Evolutionary conservation across 1,140 invertebrate species (phyloP).

Genomic region (Heterodera carotae): DNA sequence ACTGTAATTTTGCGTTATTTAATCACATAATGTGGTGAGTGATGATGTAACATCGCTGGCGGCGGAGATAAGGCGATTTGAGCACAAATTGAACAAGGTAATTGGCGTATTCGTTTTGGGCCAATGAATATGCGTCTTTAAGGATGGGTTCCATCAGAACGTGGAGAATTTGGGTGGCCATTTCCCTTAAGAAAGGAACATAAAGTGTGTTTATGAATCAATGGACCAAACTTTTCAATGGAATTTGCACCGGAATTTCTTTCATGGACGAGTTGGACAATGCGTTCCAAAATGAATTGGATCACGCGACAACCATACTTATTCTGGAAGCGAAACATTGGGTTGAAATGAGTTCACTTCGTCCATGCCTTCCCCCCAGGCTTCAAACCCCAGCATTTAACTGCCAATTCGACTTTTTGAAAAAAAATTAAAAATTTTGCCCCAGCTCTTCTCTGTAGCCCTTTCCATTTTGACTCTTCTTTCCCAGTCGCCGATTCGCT

Average conservation of each 20-base stretch:
- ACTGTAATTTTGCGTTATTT: neutral
- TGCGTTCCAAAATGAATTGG: slow-evolving; percentile 32
- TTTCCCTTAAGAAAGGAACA: neutral
- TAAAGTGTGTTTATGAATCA: neutral
- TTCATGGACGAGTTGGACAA: slow-evolving; percentile 16
- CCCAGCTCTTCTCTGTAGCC: too few relatives aligned
- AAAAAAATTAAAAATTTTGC: too few relatives aligned
- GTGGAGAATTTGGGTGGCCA: slow-evolving; percentile 32
- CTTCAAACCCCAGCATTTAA: too few relatives aligned
- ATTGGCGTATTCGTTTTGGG: slow-evolving; percentile 45
- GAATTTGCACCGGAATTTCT: neutral
- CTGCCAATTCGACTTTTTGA: too few relatives aligned
- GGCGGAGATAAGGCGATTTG: slow-evolving; percentile 15
- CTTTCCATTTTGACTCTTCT: too few relatives aligned
- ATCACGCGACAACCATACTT: slow-evolving; percentile 47
- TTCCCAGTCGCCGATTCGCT: too few relatives aligned
- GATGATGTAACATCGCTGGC: slow-evolving; percentile 39
- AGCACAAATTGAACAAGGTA: slow-evolving; percentile 46
- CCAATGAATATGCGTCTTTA: slow-evolving; percentile 27
- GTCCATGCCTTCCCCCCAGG: too few relatives aligned
- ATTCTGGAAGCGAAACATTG: slow-evolving; percentile 17
- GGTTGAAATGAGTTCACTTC: too few relatives aligned
- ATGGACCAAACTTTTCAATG: neutral
- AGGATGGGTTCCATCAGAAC: slow-evolving; percentile 38
- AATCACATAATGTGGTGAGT: slow-evolving; percentile 26